Evolutionary conservation across 2,888 invertebrate species (phyloP).

Genomic region (Plagiodera versicolora): DNA sequence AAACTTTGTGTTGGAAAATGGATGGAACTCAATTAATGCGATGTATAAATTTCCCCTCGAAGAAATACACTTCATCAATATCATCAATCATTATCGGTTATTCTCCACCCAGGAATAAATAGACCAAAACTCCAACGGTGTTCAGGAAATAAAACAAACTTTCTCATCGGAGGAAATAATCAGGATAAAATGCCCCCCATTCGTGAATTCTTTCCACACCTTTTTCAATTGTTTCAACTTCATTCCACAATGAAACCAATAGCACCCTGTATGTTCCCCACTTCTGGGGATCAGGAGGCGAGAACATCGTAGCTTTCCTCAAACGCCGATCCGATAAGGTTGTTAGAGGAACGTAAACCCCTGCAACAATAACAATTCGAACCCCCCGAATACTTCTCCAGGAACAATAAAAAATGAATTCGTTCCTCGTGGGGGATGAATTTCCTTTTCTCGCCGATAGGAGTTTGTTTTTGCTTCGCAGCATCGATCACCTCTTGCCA

Average conservation of each 20-base stretch:
- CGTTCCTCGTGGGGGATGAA: slow-evolving; percentile 9
- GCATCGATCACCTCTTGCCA: slow-evolving; percentile 19
- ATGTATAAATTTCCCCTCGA: neutral
- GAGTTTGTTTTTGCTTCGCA: slow-evolving; percentile 26
- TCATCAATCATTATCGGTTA: neutral
- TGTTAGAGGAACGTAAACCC: neutral
- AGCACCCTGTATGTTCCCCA: too few relatives aligned
- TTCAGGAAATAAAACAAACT: too few relatives aligned
- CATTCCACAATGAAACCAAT: too few relatives aligned
- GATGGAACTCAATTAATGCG: neutral
- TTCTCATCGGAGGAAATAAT: too few relatives aligned
- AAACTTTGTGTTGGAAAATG: neutral
- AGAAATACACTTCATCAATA: neutral
- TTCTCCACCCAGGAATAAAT: neutral
- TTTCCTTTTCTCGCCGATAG: slow-evolving; percentile 19
- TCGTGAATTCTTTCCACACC: too few relatives aligned
- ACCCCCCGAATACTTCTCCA: slow-evolving; percentile 5
- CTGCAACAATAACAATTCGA: neutral
- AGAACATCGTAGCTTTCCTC: too few relatives aligned
- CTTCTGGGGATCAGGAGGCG: too few relatives aligned
- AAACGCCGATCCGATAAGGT: neutral
- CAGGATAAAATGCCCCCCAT: too few relatives aligned
- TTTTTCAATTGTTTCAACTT: too few relatives aligned
- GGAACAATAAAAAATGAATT: slow-evolving; percentile 9
- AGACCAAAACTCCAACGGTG: neutral